A percentile compares a stretch with the other conserved stretches of the same genome.
Conservation (phyloP, 2,113 vertebrate species). For the Apteryx mantelli region DNA sequence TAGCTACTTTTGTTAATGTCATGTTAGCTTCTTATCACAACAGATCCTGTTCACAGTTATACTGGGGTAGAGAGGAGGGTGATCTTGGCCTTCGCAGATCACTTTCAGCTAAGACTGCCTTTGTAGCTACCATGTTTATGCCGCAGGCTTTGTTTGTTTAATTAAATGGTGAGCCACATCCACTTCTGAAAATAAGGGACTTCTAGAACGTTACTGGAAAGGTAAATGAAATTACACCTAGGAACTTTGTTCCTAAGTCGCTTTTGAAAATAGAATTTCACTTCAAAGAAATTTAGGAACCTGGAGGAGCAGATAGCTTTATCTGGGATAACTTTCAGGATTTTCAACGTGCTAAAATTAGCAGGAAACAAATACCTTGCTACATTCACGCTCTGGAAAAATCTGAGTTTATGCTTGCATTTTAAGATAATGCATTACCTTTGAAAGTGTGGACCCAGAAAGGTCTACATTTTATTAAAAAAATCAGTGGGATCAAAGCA, state of each 20-base stretch:
- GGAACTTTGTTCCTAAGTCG: neutral
- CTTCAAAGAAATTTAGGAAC: conserved; percentile 19
- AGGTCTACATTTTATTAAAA: neutral
- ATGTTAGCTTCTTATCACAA: conserved; percentile 49
- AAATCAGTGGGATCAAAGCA: neutral
- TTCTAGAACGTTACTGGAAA: neutral
- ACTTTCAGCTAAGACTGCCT: neutral
- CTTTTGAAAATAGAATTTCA: neutral
- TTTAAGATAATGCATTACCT: conserved; percentile 14
- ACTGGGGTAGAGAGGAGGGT: neutral
- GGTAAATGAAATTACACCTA: neutral
- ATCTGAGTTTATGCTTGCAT: neutral
- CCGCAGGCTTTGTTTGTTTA: neutral
- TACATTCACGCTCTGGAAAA: neutral
- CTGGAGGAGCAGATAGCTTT: conserved; percentile 1
- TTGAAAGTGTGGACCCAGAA: neutral
- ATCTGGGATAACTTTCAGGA: conserved; percentile 18
- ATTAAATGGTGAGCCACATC: neutral
- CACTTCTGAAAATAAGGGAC: neutral
- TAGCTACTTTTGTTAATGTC: conserved; percentile 1
- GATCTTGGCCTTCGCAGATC: conserved; percentile 29
- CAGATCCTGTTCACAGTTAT: conserved; percentile 35
- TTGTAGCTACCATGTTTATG: neutral
- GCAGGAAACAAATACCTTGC: conserved; percentile 34
- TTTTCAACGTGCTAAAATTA: conserved; percentile 56